These are phyloP conservation scores for Hypomecis punctinalis DNA, from an alignment of 2,888 invertebrate species.

Conservation along the genomic window DNA sequence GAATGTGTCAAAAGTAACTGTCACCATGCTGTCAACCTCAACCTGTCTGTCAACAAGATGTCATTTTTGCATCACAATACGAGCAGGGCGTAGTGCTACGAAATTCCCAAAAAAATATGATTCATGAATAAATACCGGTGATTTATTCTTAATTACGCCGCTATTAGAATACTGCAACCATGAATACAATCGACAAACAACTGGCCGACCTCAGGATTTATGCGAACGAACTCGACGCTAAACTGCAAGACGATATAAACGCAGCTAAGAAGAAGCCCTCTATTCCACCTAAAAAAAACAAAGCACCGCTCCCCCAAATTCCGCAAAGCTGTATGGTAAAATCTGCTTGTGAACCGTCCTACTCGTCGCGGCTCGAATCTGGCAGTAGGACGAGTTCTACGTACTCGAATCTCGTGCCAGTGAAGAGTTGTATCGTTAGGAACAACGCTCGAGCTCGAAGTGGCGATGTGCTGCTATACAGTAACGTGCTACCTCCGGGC, in stretches of 20 bases:
- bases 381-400: conserved; percentile 79
- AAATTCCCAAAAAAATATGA: conserved; percentile 27
- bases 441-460: conserved; percentile 72
- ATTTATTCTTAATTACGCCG: conserved; percentile 11
- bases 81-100: conserved; percentile 28
- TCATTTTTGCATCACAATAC: conserved; percentile 21
- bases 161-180: conserved; percentile 43
- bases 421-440: conserved; percentile 81
- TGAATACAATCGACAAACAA: conserved; percentile 80
- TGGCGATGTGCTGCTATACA: conserved; percentile 78
- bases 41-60: conserved; percentile 21
- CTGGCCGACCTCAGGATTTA: conserved; percentile 79
- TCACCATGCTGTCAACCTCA: background rate
- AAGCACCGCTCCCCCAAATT: conserved; percentile 84
- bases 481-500: conserved; percentile 78
- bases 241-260: conserved; percentile 80
- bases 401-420: conserved; percentile 80
- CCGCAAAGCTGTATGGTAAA: conserved; percentile 91
- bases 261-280: conserved; percentile 78
- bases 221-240: conserved; percentile 79
- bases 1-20: too few species aligned
- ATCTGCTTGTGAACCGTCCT: conserved; percentile 90
- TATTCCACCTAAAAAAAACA: conserved; percentile 80
- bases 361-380: conserved; percentile 88
- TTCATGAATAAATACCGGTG: conserved; percentile 29